A percentile compares a stretch with the other conserved stretches of the same genome.
phyloP scores from a whole-genome alignment of 1,140 invertebrate genomes.

The Ceratina japonica region DNA sequence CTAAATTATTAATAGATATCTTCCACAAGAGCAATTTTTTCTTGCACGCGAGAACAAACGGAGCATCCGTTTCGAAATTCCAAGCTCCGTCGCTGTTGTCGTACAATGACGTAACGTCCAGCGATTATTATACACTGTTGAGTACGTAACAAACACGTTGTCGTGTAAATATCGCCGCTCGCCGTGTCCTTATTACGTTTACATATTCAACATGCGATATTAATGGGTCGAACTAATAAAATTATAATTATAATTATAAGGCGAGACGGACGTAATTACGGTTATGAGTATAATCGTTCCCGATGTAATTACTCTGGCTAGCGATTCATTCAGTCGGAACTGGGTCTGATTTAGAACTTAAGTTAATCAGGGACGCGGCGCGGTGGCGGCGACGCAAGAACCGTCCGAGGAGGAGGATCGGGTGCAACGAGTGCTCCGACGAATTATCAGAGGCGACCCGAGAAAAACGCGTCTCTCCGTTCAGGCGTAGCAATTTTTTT shows the following conservation, averaged over 20 bases:
- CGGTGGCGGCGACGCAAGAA: conserved; percentile 13
- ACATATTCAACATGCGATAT: neutral
- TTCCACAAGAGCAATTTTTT: conserved; percentile 2
- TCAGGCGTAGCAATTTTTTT: conserved; percentile 61
- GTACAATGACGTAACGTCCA: neutral
- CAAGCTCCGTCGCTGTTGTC: neutral
- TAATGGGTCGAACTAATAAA: conserved; percentile 15
- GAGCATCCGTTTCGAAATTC: conserved; percentile 16
- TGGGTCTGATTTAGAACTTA: conserved; percentile 9
- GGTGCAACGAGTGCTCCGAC: conserved; percentile 39
- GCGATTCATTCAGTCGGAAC: neutral
- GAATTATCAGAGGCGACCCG: conserved; percentile 47
- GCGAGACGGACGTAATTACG: conserved; percentile 1
- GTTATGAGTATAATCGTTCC: neutral
- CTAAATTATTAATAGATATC: conserved; percentile 47
- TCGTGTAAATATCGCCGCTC: neutral
- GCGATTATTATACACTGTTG: conserved; percentile 30
- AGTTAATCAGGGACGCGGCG: conserved; percentile 19
- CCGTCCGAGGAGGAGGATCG: neutral
- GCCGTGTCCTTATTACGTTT: neutral
- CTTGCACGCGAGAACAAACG: neutral
- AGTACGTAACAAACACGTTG: conserved; percentile 24
- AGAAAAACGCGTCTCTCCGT: conserved; percentile 58
- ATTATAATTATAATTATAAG: conserved; percentile 12
- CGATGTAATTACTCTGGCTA: neutral